phyloP scores from a whole-genome alignment of 1,140 invertebrate species.

The Heliconius hermathena region DNA sequence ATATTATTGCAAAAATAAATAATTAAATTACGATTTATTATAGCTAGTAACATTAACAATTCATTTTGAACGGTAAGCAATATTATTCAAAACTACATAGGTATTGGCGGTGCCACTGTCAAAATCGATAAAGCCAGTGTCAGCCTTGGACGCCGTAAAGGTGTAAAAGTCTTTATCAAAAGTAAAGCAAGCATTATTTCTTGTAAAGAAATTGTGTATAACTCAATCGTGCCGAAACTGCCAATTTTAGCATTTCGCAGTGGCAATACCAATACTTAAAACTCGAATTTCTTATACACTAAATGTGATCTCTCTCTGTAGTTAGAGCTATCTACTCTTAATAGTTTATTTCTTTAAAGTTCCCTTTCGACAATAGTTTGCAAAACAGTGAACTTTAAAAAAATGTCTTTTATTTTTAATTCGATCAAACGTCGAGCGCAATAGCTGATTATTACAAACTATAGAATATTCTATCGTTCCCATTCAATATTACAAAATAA shows the following conservation, averaged over 20 bases:
- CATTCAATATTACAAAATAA: conserved; percentile 52
- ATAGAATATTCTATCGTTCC: conserved; percentile 63
- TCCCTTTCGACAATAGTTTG: not conserved
- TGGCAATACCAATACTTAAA: conserved; percentile 57
- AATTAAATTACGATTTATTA: conserved; percentile 66
- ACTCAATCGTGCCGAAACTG: conserved; percentile 43
- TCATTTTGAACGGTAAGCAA: conserved; percentile 71
- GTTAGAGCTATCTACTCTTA: conserved; percentile 49
- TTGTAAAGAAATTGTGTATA: conserved; percentile 49
- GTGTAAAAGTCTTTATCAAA: conserved; percentile 55
- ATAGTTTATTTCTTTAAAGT: conserved; percentile 42
- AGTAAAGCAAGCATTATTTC: conserved; percentile 67
- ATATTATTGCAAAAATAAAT: conserved; percentile 74
- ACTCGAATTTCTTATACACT: conserved; percentile 59
- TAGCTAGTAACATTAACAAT: conserved; percentile 76
- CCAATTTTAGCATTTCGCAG: conserved; percentile 38
- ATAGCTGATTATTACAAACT: conserved; percentile 52
- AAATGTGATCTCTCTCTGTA: conserved; percentile 72
- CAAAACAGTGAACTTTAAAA: conserved; percentile 12
- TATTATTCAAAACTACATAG: conserved; percentile 58
- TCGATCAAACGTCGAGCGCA: conserved; percentile 29
- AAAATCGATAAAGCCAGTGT: conserved; percentile 41
- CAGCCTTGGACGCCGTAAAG: conserved; percentile 41
- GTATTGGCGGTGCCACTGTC: conserved; percentile 55
- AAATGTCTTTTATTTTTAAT: conserved; percentile 14